Evolutionary conservation across 2,113 vertebrate genomes (phyloP), one percentile per base, ranked within the genome.

Genomic region (Alectura lathami): DNA sequence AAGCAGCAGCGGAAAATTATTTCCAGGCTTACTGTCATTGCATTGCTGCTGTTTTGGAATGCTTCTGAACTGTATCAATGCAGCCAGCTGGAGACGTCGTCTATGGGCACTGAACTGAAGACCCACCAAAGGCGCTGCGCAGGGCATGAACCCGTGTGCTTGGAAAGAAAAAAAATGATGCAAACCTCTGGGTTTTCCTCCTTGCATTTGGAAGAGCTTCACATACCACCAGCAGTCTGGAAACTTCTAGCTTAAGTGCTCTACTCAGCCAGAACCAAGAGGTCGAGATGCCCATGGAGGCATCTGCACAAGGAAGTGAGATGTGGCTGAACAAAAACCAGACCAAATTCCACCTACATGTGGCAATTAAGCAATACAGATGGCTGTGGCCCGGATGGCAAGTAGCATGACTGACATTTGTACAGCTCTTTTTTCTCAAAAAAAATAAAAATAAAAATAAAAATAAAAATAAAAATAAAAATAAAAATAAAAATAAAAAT

Each of bases 391-490:
- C 42, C 17, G 24, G 43, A 11, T 56, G 23, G 23, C 15, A 43
- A 80, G 20, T 27, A 0, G 12, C 20, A 48, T 11, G 13, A 8
- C 8, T 30, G 22, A 50, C 7, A 32, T 17, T 3, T 0, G 10
- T 26, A 29, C 20, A 32, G 14, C 6, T 29, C 21, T 53, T 8
- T 40, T 76, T 34, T 8, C 21, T 32, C 36, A 4, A 0, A 5
- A 60, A n/a, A 48, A 63, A 47, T 7, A 0, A n/a, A n/a, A n/a
- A n/a, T n/a, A n/a, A n/a, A n/a, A n/a, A n/a, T n/a, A n/a, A n/a
- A n/a, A n/a, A n/a, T n/a, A n/a, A n/a, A n/a, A n/a, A n/a, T n/a
- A n/a, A n/a, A n/a, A n/a, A n/a, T n/a, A n/a, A n/a, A n/a, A n/a
- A n/a, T n/a, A n/a, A n/a, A n/a, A n/a, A n/a, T n/a, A n/a, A n/a